Evolutionary conservation across 1,140 invertebrate genomes (phyloP), one percentile per base, ranked within the genome.

Genomic region (Lerema accius): DNA sequence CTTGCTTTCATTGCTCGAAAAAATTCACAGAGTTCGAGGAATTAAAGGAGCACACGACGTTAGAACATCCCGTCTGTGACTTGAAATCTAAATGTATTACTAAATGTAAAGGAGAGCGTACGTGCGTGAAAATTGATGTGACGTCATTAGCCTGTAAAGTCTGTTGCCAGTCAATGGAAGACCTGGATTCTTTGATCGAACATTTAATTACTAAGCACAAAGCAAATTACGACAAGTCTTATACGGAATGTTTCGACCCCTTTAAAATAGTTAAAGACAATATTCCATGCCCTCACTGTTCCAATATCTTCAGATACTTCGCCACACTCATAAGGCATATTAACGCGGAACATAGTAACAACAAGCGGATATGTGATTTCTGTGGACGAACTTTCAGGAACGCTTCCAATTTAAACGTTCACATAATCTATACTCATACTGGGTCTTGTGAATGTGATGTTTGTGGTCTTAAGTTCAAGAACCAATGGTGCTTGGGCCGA

Each of bases 1-100:
- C 73, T 0, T 90, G 87, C 46, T 90, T 90, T 42, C 82, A 89
- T 61, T 90, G 87, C 32, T 80, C 84, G 0, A 76, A 76, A 46
- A 82, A 80, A 61, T 90, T 80, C 17, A 66, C 77, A 0, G 84
- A 90, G 28, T 84, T 84, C 11, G 84, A 86, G 0, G 83, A 88
- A 0, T 53, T 90, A 0, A 81, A 78, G 62, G 66, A 75, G 0
- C 87, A 90, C 35, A 86, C 86, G 0, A 6, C 48, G 0, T 39
- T 59, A 1, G 80, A 84, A 53, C 87, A 90, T 60, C 81, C 85
- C 0, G 48, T 79, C 0, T 88, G 85, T 50, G 85, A 86, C 61
- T n/a, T 88, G 1, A 81, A 85, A 46, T 71, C 78, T 1, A 80
- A 85, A 76, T 75, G 70, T 16, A 81, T 89, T 64, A 84, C 76